phyloP scores from a whole-genome alignment of 2,797 vertebrate genomes.

The Pangasius krempfi region DNA sequence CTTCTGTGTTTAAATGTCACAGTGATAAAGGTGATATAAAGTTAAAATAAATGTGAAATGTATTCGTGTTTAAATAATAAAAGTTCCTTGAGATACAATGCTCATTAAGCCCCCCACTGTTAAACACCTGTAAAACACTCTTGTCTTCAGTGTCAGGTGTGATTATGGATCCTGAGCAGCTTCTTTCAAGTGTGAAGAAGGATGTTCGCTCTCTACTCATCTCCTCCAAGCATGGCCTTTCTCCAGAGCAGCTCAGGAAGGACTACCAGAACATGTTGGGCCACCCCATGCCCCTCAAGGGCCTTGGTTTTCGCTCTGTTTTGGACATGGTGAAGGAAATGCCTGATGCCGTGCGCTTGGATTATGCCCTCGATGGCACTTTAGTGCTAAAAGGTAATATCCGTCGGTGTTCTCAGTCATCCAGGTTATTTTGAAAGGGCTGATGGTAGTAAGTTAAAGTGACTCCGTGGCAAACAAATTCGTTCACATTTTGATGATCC shows the following conservation, averaged over 20 bases:
- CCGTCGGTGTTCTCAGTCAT: background rate
- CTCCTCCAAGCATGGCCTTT: constrained; percentile 81
- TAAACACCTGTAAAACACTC: background rate
- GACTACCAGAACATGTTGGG: constrained; percentile 85
- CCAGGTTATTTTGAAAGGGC: too few species aligned
- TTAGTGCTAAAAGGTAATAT: constrained; percentile 78
- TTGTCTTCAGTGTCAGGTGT: background rate
- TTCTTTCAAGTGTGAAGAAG: constrained; percentile 80
- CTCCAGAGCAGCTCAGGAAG: constrained; percentile 73
- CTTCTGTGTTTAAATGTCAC: background rate
- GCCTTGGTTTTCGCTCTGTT: constrained; percentile 80
- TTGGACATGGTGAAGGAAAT: constrained; percentile 86
- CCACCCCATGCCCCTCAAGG: constrained; percentile 77
- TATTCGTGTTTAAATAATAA: background rate
- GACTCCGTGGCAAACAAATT: background rate
- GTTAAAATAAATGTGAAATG: background rate
- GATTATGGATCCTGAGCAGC: constrained; percentile 71
- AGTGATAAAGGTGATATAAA: too few species aligned
- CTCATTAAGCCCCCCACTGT: background rate
- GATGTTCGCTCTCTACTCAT: constrained; percentile 86
- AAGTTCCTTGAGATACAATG: background rate
- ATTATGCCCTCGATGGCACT: constrained; percentile 64
- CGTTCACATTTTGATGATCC: background rate
- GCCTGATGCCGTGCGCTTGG: constrained; percentile 82
- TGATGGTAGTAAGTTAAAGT: background rate